These are phyloP conservation scores for Peromyscus attwateri DNA, from an alignment of 2,797 vertebrate species.

Conservation along the genomic window DNA sequence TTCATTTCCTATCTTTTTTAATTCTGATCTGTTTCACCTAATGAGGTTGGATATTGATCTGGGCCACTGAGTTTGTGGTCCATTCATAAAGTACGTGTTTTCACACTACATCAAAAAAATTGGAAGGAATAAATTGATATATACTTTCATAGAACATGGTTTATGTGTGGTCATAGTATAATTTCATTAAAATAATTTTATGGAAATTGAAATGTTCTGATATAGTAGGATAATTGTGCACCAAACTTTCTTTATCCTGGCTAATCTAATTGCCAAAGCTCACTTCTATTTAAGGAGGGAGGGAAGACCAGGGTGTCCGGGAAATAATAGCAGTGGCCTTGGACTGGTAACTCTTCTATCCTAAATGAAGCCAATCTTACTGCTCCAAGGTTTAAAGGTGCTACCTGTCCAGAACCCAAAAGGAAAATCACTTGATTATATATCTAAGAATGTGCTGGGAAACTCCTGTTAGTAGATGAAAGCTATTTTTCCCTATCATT, in stretches of 20 bases:
- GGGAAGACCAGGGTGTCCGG: neutral
- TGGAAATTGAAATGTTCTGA: constrained; percentile 34
- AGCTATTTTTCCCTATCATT: constrained; percentile 57
- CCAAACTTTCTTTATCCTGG: constrained; percentile 27
- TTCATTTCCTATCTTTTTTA: constrained; percentile 59
- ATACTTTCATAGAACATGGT: neutral
- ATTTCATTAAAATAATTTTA: constrained; percentile 59
- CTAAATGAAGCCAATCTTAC: constrained; percentile 42
- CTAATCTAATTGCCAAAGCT: constrained; percentile 22
- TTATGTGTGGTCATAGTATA: constrained; percentile 39
- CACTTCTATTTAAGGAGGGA: constrained; percentile 35
- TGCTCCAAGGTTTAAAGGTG: neutral
- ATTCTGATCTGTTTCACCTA: constrained; percentile 50
- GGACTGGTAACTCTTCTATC: constrained; percentile 33
- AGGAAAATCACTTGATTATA: constrained; percentile 36
- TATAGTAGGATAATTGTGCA: constrained; percentile 27
- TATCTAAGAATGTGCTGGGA: neutral
- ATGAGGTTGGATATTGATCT: neutral
- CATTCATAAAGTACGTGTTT: constrained; percentile 52
- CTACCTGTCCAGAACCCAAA: constrained; percentile 47
- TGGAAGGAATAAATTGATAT: constrained; percentile 7
- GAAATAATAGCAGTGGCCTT: neutral
- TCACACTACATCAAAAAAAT: constrained; percentile 30
- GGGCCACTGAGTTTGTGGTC: constrained; percentile 16
- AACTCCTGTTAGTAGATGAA: constrained; percentile 53